A percentile compares a stretch with the other conserved stretches of the same genome.
Evolutionary conservation across 2,888 invertebrate genomes (phyloP).

Genomic region (Drosophila mercatorum): DNA sequence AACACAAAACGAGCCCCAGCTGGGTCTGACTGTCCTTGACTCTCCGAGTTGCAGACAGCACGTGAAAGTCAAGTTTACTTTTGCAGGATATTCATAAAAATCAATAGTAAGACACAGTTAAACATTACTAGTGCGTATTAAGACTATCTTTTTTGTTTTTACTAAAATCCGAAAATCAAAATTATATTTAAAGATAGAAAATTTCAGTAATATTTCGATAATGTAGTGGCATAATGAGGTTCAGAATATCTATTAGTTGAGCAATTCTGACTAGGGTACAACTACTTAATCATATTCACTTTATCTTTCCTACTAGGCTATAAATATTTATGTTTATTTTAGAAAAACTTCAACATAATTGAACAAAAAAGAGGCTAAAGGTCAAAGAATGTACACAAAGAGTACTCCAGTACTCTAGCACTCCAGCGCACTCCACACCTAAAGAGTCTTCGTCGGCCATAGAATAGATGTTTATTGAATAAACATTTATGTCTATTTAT

Average conservation of each 20-base stretch:
- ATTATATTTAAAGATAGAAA: neutral
- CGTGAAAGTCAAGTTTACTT: neutral
- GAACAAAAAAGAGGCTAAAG: no score
- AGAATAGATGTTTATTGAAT: neutral
- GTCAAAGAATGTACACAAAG: neutral
- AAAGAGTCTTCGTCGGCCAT: neutral
- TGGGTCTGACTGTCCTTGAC: neutral
- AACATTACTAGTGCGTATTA: no score
- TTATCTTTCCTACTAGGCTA: no score
- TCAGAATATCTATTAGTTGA: no score
- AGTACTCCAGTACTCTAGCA: no score
- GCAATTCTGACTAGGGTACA: no score
- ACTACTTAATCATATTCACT: neutral
- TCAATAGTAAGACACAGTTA: neutral
- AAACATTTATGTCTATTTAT: conserved; percentile 1
- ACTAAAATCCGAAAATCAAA: neutral
- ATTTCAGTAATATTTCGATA: no score
- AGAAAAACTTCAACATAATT: neutral
- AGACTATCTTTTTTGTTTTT: neutral
- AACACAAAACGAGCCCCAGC: neutral
- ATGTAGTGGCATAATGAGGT: no score
- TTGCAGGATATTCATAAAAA: neutral
- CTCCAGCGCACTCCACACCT: no score
- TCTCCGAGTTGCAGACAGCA: no score
- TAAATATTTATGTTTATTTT: no score